These are phyloP conservation scores for Microcebus ravelobensis DNA, from an alignment of 2,113 vertebrate genomes.

Conservation along the genomic window DNA sequence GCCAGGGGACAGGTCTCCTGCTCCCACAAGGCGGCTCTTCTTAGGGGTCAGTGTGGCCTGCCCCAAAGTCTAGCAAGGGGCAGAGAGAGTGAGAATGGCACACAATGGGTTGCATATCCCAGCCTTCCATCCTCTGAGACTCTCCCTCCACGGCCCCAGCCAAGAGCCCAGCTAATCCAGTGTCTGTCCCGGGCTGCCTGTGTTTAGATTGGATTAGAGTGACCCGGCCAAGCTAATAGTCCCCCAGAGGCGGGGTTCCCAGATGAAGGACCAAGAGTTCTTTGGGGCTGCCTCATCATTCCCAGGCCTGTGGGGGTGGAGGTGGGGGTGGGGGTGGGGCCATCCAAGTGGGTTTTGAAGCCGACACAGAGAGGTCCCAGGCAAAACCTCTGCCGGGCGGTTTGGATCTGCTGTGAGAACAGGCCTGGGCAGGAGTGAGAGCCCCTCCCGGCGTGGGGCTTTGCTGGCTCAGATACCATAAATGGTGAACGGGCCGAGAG, in stretches of 20 bases:
- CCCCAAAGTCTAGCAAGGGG: neutral
- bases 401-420: conserved; percentile 51
- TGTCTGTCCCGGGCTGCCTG: neutral
- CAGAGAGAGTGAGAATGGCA: neutral
- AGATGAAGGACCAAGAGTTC: neutral
- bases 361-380: neutral
- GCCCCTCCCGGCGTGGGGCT: conserved; percentile 72
- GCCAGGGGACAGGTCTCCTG: neutral
- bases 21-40: neutral
- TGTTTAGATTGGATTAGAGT: conserved; percentile 58
- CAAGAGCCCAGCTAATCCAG: neutral
- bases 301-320: neutral
- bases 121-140: conserved; percentile 1
- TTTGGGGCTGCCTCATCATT: neutral
- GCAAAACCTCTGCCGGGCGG: neutral
- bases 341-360: neutral
- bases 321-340: neutral
- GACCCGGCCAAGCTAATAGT: conserved; percentile 5
- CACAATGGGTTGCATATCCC: accelerated
- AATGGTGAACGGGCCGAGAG: conserved; percentile 86
- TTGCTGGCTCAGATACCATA: conserved; percentile 87
- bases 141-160: neutral
- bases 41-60: neutral
- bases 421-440: conserved; percentile 75
- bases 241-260: neutral